Conservation (phyloP, 1,140 invertebrate genomes). For the Thaumatotibia leucotreta region DNA sequence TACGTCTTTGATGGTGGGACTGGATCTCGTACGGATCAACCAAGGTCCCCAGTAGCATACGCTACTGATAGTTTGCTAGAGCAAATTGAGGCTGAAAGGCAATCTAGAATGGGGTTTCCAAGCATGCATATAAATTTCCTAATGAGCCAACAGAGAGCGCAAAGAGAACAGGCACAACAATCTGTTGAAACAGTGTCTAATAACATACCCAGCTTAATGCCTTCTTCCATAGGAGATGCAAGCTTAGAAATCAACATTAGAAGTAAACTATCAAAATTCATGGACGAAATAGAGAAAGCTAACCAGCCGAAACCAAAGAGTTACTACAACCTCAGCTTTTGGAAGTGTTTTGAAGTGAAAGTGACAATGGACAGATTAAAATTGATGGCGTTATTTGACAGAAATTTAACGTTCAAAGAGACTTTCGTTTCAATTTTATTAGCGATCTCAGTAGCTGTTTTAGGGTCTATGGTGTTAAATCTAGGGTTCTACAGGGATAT, state of each 20-base stretch:
- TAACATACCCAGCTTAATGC: slow-evolving; percentile 56
- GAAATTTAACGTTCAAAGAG: slow-evolving; percentile 91
- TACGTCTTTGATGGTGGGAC: slow-evolving; percentile 66
- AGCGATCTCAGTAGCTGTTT: slow-evolving; percentile 89
- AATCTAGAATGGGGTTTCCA: slow-evolving; percentile 66
- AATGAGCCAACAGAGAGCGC: slow-evolving; percentile 55
- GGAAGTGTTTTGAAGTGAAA: slow-evolving; percentile 83
- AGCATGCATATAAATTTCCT: slow-evolving; percentile 73
- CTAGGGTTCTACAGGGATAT: slow-evolving; percentile 94
- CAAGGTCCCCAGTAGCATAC: slow-evolving; percentile 62
- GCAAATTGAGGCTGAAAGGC: slow-evolving; percentile 68
- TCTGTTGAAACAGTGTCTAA: slow-evolving; percentile 45
- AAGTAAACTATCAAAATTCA: slow-evolving; percentile 57
- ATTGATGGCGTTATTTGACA: slow-evolving; percentile 93
- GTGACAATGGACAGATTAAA: slow-evolving; percentile 94
- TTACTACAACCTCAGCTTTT: slow-evolving; percentile 91
- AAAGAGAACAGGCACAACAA: slow-evolving; percentile 50
- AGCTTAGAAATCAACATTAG: slow-evolving; percentile 58
- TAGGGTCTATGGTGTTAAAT: slow-evolving; percentile 92
- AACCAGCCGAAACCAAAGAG: slow-evolving; percentile 80
- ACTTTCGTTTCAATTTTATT: slow-evolving; percentile 90
- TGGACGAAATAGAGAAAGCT: slow-evolving; percentile 63
- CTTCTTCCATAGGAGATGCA: slow-evolving; percentile 66
- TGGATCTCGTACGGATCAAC: slow-evolving; percentile 49
- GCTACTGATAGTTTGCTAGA: slow-evolving; percentile 68